A percentile compares a stretch with the other conserved stretches of the same genome.
Evolutionary conservation across 2,113 vertebrate genomes (phyloP).

Genomic region (Xenopus borealis): DNA sequence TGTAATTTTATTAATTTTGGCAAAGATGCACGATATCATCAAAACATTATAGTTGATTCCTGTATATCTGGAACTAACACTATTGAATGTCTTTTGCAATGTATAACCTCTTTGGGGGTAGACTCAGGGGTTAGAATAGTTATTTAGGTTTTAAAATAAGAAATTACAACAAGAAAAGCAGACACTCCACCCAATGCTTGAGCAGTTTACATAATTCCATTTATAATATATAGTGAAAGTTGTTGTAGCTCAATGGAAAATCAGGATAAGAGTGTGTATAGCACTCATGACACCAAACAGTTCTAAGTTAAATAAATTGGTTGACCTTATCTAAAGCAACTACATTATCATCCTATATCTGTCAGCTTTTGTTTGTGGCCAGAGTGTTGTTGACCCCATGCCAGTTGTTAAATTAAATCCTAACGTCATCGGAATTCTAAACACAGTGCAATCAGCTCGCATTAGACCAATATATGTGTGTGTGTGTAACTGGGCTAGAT

Average conservation of each 20-base stretch:
- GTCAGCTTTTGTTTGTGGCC: slow-evolving; percentile 16
- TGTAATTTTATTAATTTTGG: too few species aligned
- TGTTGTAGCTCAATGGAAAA: slow-evolving; percentile 41
- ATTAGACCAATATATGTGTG: slow-evolving; percentile 7
- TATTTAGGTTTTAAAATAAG: too few species aligned
- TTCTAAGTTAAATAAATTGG: slow-evolving; percentile 44
- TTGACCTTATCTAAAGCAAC: slow-evolving; percentile 45
- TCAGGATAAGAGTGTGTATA: slow-evolving; percentile 19
- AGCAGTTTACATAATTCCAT: background rate
- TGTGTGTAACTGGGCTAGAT: background rate
- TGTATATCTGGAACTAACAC: too few species aligned
- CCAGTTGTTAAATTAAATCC: slow-evolving; percentile 37
- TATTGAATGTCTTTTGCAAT: too few species aligned
- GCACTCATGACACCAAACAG: slow-evolving; percentile 47
- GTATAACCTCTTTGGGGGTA: too few species aligned
- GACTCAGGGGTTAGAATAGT: too few species aligned
- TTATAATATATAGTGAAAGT: slow-evolving; percentile 24
- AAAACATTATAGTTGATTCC: too few species aligned
- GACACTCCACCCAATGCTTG: too few species aligned
- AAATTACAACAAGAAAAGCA: too few species aligned
- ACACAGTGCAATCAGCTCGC: slow-evolving; percentile 12
- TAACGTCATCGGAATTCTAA: slow-evolving; percentile 6
- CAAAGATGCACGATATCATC: too few species aligned
- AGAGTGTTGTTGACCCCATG: slow-evolving; percentile 47
- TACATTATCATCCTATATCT: slow-evolving; percentile 29